Conservation (phyloP, 2,797 vertebrate species). For the Lacerta agilis region DNA sequence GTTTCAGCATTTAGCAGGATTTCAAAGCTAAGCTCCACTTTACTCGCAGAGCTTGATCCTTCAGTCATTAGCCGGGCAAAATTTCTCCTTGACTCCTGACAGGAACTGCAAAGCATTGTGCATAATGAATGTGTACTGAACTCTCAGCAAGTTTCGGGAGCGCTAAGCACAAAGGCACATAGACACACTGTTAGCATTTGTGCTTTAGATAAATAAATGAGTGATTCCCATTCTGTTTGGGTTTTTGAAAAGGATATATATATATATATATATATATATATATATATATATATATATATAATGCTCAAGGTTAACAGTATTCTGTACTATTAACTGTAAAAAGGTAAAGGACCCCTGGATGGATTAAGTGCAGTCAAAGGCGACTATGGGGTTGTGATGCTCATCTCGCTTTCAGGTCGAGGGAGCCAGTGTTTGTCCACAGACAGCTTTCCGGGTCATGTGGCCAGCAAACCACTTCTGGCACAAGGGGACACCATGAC, state of each 20-base stretch:
- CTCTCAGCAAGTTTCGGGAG: not conserved
- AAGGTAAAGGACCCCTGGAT: too few species aligned
- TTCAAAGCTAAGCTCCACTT: conserved; percentile 32
- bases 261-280: conserved; percentile 52
- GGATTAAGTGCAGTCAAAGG: too few species aligned
- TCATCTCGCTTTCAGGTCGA: accelerated
- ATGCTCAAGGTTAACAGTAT: conserved; percentile 51
- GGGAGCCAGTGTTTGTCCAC: too few species aligned
- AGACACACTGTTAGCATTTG: conserved; percentile 23
- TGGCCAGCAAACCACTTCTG: too few species aligned
- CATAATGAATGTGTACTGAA: conserved; percentile 23
- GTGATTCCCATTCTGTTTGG: conserved; percentile 10
- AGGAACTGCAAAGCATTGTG: not conserved
- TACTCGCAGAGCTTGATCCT: not conserved
- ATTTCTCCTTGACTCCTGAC: conserved; percentile 25
- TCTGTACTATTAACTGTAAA: not conserved
- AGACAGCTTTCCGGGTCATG: too few species aligned
- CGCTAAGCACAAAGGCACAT: conserved; percentile 16
- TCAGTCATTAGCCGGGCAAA: conserved; percentile 6
- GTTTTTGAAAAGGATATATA: conserved; percentile 50
- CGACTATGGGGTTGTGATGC: too few species aligned
- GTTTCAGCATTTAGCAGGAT: conserved; percentile 34
- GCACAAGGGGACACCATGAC: too few species aligned
- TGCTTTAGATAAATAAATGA: conserved; percentile 35
- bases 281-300: conserved; percentile 38